phyloP scores from a whole-genome alignment of 2,113 vertebrate species.

The Leiothrix lutea region DNA sequence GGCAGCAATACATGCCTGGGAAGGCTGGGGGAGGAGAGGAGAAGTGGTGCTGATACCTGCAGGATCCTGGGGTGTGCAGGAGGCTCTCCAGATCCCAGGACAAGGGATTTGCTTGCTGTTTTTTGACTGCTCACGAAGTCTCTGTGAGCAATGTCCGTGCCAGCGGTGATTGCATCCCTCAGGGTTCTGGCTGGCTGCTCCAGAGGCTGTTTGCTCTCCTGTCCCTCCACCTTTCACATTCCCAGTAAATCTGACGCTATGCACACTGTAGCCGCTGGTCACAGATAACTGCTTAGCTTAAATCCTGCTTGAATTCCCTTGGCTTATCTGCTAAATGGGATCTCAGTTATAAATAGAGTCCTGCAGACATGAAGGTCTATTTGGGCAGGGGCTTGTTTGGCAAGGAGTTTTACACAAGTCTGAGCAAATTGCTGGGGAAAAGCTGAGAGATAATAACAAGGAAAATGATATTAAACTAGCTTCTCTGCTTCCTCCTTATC shows the following conservation, averaged over 20 bases:
- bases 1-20: background rate
- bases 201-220: background rate
- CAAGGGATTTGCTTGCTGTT: background rate
- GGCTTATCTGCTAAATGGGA: constrained; percentile 65
- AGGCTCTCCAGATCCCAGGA: background rate
- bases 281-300: constrained; percentile 66
- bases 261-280: background rate
- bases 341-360: constrained; percentile 35
- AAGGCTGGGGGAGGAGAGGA: background rate
- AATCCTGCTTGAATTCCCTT: constrained; percentile 46
- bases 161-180: background rate
- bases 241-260: background rate
- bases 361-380: background rate
- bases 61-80: too few relatives aligned
- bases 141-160: background rate
- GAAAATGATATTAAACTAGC: background rate
- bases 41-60: background rate
- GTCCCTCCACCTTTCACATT: background rate
- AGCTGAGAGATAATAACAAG: constrained; percentile 16
- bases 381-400: constrained; percentile 23
- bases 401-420: constrained; percentile 42
- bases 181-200: background rate
- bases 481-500: background rate
- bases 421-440: constrained; percentile 26
- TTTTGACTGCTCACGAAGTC: background rate